A percentile compares a stretch with the other conserved stretches of the same genome.
phyloP scores from a whole-genome alignment of 2,113 vertebrate genomes.

The Mixornis gularis region DNA sequence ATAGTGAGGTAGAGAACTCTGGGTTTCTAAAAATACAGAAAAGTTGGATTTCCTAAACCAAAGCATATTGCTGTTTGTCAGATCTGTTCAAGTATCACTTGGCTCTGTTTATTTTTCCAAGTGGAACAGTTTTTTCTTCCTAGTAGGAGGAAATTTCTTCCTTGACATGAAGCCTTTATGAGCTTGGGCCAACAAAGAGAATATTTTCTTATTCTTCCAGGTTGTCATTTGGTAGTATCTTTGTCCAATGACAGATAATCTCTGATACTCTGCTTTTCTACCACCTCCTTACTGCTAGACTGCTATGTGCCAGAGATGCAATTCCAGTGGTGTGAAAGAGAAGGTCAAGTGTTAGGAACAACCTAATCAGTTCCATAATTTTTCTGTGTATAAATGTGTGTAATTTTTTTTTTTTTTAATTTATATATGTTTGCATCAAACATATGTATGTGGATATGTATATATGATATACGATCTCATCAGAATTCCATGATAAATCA shows the following conservation, averaged over 20 bases:
- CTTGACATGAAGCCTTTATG: background rate
- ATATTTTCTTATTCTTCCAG: background rate
- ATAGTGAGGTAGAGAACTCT: background rate
- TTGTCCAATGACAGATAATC: conserved; percentile 7
- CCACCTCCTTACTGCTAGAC: background rate
- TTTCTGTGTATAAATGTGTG: background rate
- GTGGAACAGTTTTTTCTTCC: background rate
- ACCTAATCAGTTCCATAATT: background rate
- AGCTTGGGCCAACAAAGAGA: background rate
- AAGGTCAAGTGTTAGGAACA: background rate
- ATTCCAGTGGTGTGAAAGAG: background rate
- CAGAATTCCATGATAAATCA: background rate
- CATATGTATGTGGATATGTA: background rate
- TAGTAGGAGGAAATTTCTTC: background rate
- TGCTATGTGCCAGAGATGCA: background rate
- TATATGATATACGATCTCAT: background rate
- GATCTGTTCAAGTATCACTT: background rate
- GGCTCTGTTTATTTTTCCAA: background rate
- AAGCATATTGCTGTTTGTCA: background rate
- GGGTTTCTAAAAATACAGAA: background rate
- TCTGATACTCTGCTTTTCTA: background rate
- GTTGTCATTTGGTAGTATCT: background rate
- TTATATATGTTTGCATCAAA: background rate
- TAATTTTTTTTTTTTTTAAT: background rate
- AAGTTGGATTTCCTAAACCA: background rate